Evolutionary conservation across 2,113 vertebrate genomes (phyloP).

Genomic region (Dolichotis patagonum): DNA sequence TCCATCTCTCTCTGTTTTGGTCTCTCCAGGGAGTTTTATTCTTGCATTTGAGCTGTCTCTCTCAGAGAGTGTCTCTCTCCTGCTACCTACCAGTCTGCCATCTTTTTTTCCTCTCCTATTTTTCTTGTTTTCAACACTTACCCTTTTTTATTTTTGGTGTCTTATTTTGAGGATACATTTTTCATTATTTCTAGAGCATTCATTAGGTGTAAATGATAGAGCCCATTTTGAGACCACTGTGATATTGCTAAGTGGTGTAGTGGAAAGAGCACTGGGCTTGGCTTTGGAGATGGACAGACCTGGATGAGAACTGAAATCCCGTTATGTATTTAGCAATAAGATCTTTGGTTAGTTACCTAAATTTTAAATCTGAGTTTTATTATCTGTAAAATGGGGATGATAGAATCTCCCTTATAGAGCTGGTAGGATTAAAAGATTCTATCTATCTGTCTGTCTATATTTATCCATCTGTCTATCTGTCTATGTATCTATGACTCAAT

Average conservation of each 20-base stretch:
- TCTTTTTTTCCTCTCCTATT: too few relatives aligned
- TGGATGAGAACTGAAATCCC: background rate
- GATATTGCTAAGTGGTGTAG: background rate
- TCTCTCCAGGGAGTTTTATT: too few relatives aligned
- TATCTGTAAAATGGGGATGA: constrained; percentile 8
- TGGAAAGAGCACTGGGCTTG: background rate
- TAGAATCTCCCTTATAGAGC: background rate
- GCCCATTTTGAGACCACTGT: background rate
- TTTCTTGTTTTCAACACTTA: too few relatives aligned
- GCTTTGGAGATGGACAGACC: background rate
- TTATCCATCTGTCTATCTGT: background rate
- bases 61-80: too few relatives aligned
- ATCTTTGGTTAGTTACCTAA: background rate
- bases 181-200: constrained; percentile 6
- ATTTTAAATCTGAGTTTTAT: constrained; percentile 1
- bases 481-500: background rate
- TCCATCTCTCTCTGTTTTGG: too few relatives aligned
- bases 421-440: background rate
- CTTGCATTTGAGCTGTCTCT: too few relatives aligned
- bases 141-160: background rate
- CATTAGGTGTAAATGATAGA: background rate
- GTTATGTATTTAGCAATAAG: background rate
- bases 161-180: constrained; percentile 4
- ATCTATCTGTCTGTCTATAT: background rate
- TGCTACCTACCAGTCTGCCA: too few relatives aligned